Evolutionary conservation across 1,140 invertebrate species (phyloP), one percentile per base, ranked within the genome.

Genomic region (Dendroctonus valens): DNA sequence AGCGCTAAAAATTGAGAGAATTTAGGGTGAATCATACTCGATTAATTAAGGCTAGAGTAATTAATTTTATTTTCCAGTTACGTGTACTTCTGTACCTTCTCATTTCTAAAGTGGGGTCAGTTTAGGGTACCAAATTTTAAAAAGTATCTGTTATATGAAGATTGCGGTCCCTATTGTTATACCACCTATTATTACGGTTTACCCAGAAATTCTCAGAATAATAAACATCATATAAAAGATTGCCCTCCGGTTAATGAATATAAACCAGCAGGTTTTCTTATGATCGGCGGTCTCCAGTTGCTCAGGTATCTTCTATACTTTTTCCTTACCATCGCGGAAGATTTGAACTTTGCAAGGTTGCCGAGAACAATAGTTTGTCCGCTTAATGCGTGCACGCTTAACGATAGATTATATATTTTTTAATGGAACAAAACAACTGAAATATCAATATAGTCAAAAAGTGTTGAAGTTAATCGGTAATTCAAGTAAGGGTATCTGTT

Each of bases 201-300:
- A 26, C 41, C 41, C 44, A 38, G 12, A 38, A 59, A 46, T 59
- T 59, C 57, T 15, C 12, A 59, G 57, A 59, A 59, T 46, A 59
- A 59, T 37, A 59, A 46, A 59, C 14, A 59, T 2, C n/a, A 46
- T 15, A 59, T 38, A 59, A 46, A 46, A 44, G 41, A 44, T 55
- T 40, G 41, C 38, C 46, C 37, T 15, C 11, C 11, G 53, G 38
- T 50, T 15, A 61, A 50, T 48, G 48, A 60, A 61, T 51, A 15
- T 51, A 51, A 61, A 51, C 46, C 48, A 61, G 51, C 46, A 61
- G 59, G 59, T 61, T 61, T 61, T 61, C 44, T 61, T 61, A 40
- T 61, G 48, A 59, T 46, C 44, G 15, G 41, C 15, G 26, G 42
- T 37, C 41, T 41, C 44, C 26, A 52, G 26, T 26, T 26, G 26